Percentiles rank a stretch among this genome's conserved stretches.
These are phyloP conservation scores for Neogale vison DNA, from an alignment of 2,113 vertebrate species.

Conservation along the genomic window DNA sequence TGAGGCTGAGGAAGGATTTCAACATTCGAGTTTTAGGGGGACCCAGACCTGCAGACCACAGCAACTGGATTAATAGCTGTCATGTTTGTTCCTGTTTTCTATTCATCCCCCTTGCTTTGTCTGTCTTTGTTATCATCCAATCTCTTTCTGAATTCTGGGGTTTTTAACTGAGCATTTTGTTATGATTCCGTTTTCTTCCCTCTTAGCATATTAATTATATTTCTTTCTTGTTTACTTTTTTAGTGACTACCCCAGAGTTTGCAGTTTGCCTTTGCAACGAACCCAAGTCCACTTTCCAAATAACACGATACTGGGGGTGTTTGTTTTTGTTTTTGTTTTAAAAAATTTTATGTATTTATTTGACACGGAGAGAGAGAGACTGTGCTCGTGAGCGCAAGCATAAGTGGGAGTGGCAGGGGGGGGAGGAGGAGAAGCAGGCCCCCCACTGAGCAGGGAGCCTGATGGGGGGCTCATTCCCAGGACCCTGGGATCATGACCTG, in stretches of 20 bases:
- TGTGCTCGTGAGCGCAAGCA: fast-evolving
- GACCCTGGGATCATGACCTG: no score
- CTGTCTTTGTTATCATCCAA: background rate
- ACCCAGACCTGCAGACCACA: background rate
- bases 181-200: background rate
- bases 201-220: background rate
- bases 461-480: no score
- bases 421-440: no score
- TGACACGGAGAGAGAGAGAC: no score
- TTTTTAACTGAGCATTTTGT: background rate
- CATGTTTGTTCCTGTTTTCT: background rate
- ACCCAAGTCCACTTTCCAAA: background rate
- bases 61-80: no score
- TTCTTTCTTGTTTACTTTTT: background rate
- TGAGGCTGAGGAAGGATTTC: background rate
- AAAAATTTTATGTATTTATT: no score
- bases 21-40: background rate
- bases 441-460: no score
- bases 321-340: no score
- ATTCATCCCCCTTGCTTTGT: background rate
- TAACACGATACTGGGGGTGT: background rate
- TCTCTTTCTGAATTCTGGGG: background rate
- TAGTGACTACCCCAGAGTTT: background rate
- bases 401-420: no score
- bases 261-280: background rate